Evolutionary conservation across 2,113 vertebrate species (phyloP), one percentile per base, ranked within the genome.

Genomic region (Dinomys branickii): DNA sequence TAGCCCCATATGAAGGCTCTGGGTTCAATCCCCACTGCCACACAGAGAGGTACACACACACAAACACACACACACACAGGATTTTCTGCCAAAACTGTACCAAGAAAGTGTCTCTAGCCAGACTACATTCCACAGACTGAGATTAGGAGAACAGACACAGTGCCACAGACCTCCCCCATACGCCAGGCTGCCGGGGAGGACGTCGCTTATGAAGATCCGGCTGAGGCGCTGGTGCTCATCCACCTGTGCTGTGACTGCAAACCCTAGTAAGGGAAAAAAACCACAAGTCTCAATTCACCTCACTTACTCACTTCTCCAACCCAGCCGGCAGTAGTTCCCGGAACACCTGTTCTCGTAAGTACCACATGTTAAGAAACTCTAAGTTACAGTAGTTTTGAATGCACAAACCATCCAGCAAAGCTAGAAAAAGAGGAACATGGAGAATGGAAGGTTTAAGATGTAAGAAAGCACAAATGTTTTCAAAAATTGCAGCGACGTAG

Each of bases 171-270:
- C 99, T 99, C 99, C 98, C 6, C 97, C 98, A 54, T 99, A 99
- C 0, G 99, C 99, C 97, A 99, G 90, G 93, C 99, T 99, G 22
- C 99, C 99, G 3, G 98, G 98, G 47, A 99, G 99, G 67, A 99
- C 99, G 30, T 99, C 99, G 24, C 99, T 99, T 97, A 99, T 98
- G 95, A 99, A 99, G 84, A 99, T 99, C 91, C 98, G 98, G 89
- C 98, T 99, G 92, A 99, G 98, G 73, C 98, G 99, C 73, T 98
- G 99, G 58, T 98, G 98, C 65, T 98, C 97, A 38, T 99, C 99
- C 75, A 99, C 98, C 97, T 99, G 99, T 5, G 99, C 99, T 0
- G 99, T 99, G 28, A 99, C 99, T 12, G 99, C 99, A 97, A 99
- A 99, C 26, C 99, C 99, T 99, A 85, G 26, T 77, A 22, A 16